Evolutionary conservation across 2,797 vertebrate genomes (phyloP).

Genomic region (Platyrinchus mystaceus): DNA sequence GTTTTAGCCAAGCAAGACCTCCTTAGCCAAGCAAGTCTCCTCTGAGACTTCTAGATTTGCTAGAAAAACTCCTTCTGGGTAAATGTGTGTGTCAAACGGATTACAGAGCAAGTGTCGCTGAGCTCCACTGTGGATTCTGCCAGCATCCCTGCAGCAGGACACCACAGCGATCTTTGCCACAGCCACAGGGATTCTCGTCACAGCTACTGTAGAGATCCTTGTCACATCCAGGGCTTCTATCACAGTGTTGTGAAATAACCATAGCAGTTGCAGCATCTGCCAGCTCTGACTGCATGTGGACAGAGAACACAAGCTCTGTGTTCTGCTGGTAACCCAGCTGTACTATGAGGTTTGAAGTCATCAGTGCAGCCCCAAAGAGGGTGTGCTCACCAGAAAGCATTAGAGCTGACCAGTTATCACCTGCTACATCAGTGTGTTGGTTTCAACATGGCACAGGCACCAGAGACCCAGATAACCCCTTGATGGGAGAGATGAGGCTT

Average conservation of each 20-base stretch:
- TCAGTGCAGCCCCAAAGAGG: neutral
- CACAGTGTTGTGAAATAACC: neutral
- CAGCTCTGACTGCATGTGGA: fast-evolving
- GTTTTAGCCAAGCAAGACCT: neutral
- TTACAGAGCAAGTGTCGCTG: neutral
- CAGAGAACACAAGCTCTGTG: neutral
- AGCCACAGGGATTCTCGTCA: neutral
- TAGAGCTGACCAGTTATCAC: neutral
- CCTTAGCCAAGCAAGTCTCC: neutral
- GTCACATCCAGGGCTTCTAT: neutral
- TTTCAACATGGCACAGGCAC: fast-evolving
- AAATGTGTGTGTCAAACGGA: neutral
- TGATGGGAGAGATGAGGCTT: neutral
- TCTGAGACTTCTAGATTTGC: neutral
- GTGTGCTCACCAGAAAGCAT: neutral
- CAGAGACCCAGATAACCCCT: neutral
- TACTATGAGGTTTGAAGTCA: fast-evolving
- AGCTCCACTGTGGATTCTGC: neutral
- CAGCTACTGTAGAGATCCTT: neutral
- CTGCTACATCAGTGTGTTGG: fast-evolving
- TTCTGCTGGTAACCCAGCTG: neutral
- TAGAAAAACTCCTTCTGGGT: neutral
- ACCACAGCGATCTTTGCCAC: neutral
- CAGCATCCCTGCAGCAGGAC: neutral
- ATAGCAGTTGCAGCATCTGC: fast-evolving